phyloP scores from a whole-genome alignment of 1,140 invertebrate genomes.

The Cotesia chilonis region DNA sequence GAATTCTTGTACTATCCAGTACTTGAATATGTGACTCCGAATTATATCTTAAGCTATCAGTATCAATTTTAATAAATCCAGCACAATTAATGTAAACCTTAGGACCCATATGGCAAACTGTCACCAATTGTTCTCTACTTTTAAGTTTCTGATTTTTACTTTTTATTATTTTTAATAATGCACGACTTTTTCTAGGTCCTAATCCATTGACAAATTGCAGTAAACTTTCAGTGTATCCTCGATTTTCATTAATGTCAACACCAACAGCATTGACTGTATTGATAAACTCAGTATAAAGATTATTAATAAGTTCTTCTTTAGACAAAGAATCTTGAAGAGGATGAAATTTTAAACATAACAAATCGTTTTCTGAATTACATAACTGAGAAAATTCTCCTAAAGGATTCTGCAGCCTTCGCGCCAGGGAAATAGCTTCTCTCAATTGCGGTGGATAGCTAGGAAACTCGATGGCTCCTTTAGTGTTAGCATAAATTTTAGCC shows the following conservation, averaged over 20 bases:
- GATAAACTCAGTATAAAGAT: slow-evolving; percentile 85
- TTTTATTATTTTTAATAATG: slow-evolving; percentile 89
- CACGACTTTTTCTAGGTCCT: slow-evolving; percentile 92
- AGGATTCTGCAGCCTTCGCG: slow-evolving; percentile 92
- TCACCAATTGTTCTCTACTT: slow-evolving; percentile 95
- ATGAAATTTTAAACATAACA: slow-evolving; percentile 90
- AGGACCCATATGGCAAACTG: slow-evolving; percentile 94
- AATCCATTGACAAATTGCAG: slow-evolving; percentile 98
- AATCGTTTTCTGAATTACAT: slow-evolving; percentile 94
- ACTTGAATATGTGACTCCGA: slow-evolving; percentile 96
- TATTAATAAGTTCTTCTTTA: slow-evolving; percentile 74
- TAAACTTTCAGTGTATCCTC: slow-evolving; percentile 87
- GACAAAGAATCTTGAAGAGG: slow-evolving; percentile 78
- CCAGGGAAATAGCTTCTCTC: slow-evolving; percentile 91
- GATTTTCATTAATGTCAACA: slow-evolving; percentile 96
- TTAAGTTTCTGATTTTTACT: slow-evolving; percentile 93
- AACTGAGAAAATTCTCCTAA: slow-evolving; percentile 95
- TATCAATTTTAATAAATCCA: slow-evolving; percentile 98
- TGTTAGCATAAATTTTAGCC: slow-evolving; percentile 89
- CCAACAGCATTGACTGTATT: slow-evolving; percentile 96
- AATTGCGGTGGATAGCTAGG: slow-evolving; percentile 89
- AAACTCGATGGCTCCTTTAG: slow-evolving; percentile 87
- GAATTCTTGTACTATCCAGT: slow-evolving; percentile 95
- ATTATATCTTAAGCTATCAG: slow-evolving; percentile 90
- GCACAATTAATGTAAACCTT: slow-evolving; percentile 99